A percentile compares a stretch with the other conserved stretches of the same genome.
phyloP scores from a whole-genome alignment of 2,113 vertebrate genomes.

The Cnemophilus loriae region DNA sequence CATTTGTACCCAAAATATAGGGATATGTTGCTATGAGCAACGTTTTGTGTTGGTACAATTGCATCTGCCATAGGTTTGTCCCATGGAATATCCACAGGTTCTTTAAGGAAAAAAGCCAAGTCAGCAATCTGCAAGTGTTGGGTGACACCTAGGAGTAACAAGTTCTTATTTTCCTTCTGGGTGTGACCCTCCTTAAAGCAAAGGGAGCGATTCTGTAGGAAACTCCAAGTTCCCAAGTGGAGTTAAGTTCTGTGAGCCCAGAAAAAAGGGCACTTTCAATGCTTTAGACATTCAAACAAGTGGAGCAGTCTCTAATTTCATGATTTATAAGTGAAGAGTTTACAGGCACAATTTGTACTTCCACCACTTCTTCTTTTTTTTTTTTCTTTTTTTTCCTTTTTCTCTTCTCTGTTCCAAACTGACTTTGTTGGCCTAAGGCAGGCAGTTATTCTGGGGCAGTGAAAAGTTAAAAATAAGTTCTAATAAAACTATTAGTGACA shows the following conservation, averaged over 20 bases:
- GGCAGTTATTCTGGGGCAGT: conserved; percentile 21
- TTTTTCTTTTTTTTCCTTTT: not conserved
- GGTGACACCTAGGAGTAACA: not conserved
- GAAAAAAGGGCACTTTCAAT: not conserved
- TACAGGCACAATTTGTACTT: conserved; percentile 22
- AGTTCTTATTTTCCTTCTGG: not conserved
- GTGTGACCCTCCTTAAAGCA: not conserved
- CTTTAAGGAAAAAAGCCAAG: not conserved
- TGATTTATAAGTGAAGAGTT: not conserved
- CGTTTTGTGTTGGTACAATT: not conserved
- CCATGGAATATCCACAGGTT: not conserved
- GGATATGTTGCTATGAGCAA: not conserved
- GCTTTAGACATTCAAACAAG: not conserved
- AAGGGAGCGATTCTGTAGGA: not conserved
- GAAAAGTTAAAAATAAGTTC: conserved; percentile 26
- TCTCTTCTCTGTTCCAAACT: not conserved
- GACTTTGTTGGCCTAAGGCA: conserved; percentile 8
- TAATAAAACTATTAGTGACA: conserved; percentile 4
- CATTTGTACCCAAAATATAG: not conserved
- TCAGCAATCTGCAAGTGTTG: not conserved
- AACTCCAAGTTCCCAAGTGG: not conserved
- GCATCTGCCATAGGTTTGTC: not conserved
- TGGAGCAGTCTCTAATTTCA: not conserved
- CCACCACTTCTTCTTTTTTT: not conserved
- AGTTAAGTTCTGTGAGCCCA: not conserved